Evolutionary conservation across 2,113 vertebrate species (phyloP).

Genomic region (Oncorhynchus mykiss): DNA sequence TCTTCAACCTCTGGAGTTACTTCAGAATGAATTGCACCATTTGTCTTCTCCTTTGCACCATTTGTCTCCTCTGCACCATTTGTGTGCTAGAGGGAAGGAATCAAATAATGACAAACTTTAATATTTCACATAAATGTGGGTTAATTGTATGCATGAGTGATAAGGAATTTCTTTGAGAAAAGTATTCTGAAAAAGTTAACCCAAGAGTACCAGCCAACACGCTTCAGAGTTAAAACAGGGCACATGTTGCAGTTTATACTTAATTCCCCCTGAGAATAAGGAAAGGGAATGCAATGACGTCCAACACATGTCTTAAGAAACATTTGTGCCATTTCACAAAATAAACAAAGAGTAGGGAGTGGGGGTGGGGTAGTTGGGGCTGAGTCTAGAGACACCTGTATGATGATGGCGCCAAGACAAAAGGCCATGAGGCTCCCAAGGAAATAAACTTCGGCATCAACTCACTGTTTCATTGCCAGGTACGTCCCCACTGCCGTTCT

Average conservation of each 20-base stretch:
- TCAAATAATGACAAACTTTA: neutral
- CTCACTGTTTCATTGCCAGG: conserved; percentile 80
- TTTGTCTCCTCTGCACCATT: conserved; percentile 60
- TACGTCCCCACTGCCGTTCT: conserved; percentile 73
- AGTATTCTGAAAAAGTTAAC: neutral
- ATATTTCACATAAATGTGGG: neutral
- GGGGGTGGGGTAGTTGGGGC: conserved; percentile 36
- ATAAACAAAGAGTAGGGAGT: conserved; percentile 69
- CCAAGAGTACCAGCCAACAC: neutral
- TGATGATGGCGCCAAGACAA: conserved; percentile 66
- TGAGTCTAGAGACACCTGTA: conserved; percentile 73
- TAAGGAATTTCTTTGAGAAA: neutral
- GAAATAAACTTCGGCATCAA: conserved; percentile 36
- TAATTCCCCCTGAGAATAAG: neutral
- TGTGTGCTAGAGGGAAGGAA: neutral
- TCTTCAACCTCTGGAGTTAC: neutral
- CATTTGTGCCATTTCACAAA: conserved; percentile 75
- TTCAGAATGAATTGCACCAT: too few species aligned
- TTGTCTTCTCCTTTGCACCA: conserved; percentile 23
- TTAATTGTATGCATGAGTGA: neutral
- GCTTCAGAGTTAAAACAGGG: neutral
- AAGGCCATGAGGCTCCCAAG: conserved; percentile 64
- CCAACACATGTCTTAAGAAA: conserved; percentile 45
- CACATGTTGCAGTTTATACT: neutral
- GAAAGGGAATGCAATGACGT: conserved; percentile 32